A percentile compares a stretch with the other conserved stretches of the same genome.
Conservation (phyloP, 2,113 vertebrate species). For the Phaetusa simplex region DNA sequence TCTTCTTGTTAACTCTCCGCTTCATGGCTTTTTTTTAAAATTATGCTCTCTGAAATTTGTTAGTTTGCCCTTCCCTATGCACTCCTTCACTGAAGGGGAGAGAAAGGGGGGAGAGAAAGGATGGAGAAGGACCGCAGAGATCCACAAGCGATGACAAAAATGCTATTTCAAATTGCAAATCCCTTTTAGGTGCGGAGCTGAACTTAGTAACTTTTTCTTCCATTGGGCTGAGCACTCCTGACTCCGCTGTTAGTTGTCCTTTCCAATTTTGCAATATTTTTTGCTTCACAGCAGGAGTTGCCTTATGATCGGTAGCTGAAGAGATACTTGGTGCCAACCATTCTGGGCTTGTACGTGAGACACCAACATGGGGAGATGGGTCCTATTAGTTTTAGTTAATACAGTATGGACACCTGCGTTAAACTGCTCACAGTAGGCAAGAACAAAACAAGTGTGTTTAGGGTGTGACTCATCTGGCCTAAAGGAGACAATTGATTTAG, state of each 20-base stretch:
- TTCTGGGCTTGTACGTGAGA: background rate
- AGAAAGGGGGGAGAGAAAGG: background rate
- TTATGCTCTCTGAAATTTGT: rapidly evolving
- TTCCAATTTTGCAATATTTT: background rate
- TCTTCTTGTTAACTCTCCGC: background rate
- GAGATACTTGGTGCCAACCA: background rate
- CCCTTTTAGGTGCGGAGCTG: background rate
- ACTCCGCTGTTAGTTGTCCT: background rate
- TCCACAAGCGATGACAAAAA: background rate
- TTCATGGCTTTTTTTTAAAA: background rate
- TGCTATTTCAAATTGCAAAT: background rate
- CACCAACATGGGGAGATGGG: background rate
- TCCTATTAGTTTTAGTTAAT: background rate
- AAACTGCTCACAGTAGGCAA: background rate
- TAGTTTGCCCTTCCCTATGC: background rate
- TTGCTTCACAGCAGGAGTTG: background rate
- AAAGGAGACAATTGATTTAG: background rate
- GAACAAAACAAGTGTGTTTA: background rate
- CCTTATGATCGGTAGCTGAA: background rate
- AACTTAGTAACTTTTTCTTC: background rate
- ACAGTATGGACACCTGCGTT: background rate
- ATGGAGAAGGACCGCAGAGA: background rate
- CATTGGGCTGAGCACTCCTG: background rate
- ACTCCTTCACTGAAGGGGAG: background rate
- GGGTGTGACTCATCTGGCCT: background rate